Evolutionary conservation across 2,113 vertebrate species (phyloP), one percentile per base, ranked within the genome.

Genomic region (Rissa tridactyla): DNA sequence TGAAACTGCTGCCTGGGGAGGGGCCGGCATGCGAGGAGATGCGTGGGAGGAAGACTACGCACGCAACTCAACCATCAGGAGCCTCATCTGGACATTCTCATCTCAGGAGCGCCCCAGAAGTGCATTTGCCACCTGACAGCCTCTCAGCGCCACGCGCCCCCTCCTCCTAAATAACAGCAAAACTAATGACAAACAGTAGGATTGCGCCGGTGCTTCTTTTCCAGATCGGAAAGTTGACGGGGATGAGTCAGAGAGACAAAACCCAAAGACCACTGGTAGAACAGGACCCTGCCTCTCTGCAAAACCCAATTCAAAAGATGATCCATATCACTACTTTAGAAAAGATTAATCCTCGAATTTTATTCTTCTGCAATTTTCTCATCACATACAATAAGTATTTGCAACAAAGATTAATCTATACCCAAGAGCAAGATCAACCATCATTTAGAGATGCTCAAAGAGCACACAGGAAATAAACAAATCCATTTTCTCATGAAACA

Each of bases 41-140:
- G 13, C 2, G 34, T 0, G 21, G 36, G 9, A 15, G 21, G 58
- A 60, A 32, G 32, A 25, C 30, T 6, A 8, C 0, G 0, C 16
- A 27, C 0, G 1, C 4, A 49, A 30, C 60, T 10, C 42, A 38
- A 16, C 21, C 46, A 20, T 9, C 30, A 44, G 30, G 19, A 69
- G 61, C 34, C 32, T 26, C 27, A 15, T 3, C 44, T 6, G 26
- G 46, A 78, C 40, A 8, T 3, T 36, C 70, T 20, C 1, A 14
- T 4, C 19, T 9, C 2, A 20, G 44, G 64, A 77, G 38, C 1
- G 1, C 62, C 51, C 26, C 29, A 32, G 36, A 44, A 47, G 26
- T 10, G 17, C 21, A 42, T 64, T 7, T 79, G 46, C 49, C 30
- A 40, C 9, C 54, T 36, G 49, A 58, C 17, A 25, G 22, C 44